Conservation (phyloP, 2,888 invertebrate genomes). For the Aproaerema taeniolella region DNA sequence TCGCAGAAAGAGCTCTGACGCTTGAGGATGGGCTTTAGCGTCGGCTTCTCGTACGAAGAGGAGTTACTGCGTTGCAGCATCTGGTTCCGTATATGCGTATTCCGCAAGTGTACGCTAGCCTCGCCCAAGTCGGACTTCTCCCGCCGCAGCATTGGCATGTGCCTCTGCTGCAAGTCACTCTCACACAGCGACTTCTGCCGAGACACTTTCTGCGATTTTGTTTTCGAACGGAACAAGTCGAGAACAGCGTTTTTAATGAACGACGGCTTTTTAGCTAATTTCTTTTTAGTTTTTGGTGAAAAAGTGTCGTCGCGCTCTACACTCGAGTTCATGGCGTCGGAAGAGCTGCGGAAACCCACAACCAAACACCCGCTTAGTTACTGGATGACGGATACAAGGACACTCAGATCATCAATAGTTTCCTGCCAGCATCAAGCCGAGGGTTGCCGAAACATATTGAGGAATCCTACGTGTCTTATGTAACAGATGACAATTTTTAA, state of each 20-base stretch:
- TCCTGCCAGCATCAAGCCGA: too few species aligned
- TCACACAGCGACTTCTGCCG: constrained; percentile 72
- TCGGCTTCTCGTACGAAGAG: constrained; percentile 68
- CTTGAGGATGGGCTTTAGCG: constrained; percentile 66
- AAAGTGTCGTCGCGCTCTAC: constrained; percentile 71
- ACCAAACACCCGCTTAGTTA: constrained; percentile 74
- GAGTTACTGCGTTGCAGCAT: constrained; percentile 72
- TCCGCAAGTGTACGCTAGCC: constrained; percentile 61
- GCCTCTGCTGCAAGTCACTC: constrained; percentile 65
- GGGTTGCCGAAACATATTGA: constrained; percentile 12
- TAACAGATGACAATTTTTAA: constrained; percentile 48
- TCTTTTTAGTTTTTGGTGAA: constrained; percentile 77
- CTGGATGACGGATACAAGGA: constrained; percentile 52
- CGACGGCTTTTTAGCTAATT: constrained; percentile 75
- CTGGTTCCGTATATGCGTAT: constrained; percentile 63
- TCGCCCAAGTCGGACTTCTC: constrained; percentile 69
- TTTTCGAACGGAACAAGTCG: constrained; percentile 73
- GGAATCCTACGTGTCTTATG: constrained; percentile 41
- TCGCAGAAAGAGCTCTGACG: constrained; percentile 72
- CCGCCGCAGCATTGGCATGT: constrained; percentile 51
- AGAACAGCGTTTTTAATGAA: constrained; percentile 75
- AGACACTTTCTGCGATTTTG: constrained; percentile 68
- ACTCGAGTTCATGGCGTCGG: constrained; percentile 71
- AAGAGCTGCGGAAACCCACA: constrained; percentile 75
- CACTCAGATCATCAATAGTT: constrained; percentile 50